Evolutionary conservation across 2,888 invertebrate species (phyloP), one percentile per base, ranked within the genome.

Genomic region (Matsumyia berberina): DNA sequence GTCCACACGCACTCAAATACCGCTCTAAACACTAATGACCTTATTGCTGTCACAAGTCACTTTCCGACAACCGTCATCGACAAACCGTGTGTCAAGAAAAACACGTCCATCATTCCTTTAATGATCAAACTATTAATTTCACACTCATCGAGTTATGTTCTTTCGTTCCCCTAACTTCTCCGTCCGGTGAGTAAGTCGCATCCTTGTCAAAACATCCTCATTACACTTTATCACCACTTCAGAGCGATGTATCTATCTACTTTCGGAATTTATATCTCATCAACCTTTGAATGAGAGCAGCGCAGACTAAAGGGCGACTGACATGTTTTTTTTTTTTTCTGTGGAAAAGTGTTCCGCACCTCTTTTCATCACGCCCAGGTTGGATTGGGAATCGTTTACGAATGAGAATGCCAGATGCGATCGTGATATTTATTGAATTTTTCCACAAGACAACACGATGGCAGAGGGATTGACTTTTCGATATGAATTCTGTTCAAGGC

Each of bases 341-440:
- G n/a, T n/a, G n/a, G 35, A 55, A 35, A 33, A 55, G 35, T 57
- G 11, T 17, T 15, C 55, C 35, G 55, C 55, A 57, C 55, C 55
- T 37, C 35, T 24, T 24, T 24, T 33, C 35, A 37, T 17, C 55
- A 33, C 35, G 8, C 35, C 35, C 53, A 53, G 53, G 53, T 35
- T n/a, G 8, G 29, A 53, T 33, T 33, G 12, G 12, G 53, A 55
- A 55, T 35, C 35, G 35, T 35, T 33, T 33, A 55, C 17, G 35
- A 55, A 55, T 55, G 17, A 37, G 24, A 39, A 39, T 58, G 39
- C 37, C 39, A 39, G 57, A 39, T 19, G 46, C 17, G 46, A 39
- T n/a, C 5, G 39, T 39, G 39, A 12, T 5, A 37, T 37, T 37
- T 37, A n/a, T 37, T 11, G 37, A 37, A 8, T 37, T 37, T 37